Evolutionary conservation across 2,797 vertebrate species (phyloP), one percentile per base, ranked within the genome.

Genomic region (Gymnocypris eckloni): DNA sequence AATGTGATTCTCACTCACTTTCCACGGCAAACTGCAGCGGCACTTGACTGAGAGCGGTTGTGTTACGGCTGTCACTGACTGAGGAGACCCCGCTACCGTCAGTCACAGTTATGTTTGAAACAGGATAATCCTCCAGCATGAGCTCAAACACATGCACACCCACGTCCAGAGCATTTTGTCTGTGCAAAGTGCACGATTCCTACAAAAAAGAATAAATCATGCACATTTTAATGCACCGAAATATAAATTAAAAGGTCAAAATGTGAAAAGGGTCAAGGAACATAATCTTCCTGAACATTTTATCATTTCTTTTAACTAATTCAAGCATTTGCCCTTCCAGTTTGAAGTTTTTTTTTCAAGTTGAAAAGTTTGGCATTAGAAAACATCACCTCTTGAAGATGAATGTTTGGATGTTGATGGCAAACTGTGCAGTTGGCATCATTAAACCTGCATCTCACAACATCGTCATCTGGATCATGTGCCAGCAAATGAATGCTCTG

Each of bases 21-120:
- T 95, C 87, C 41, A 96, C 0, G 0, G 87, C 48, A 89, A 96
- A 95, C 82, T 94, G 94, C 85, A 95, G 82, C 45, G 86, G 91
- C 0, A 95, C 72, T 61, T 13, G 88, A 84, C 95, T 94, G 54
- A 95, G 89, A 20, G 93, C 87, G 0, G 83, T 0, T 1, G 79
- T 11, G 20, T 25, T 82, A 69, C 6, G 69, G n/a, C 64, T 12
- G 28, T 75, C 72, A 43, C 80, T 86, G 10, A 18, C 4, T 0
- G 7, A 81, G 0, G 75, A 86, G 28, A 39, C 79, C 15, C 88
- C 86, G 45, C 86, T 72, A 28, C 20, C 39, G 20, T 86, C 82
- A 15, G 54, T 86, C 50, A 90, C 64, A 12, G 86, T 85, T 33
- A 89, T 85, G 64, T 70, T 52, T 52, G 86, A 56, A 61, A 13